Conservation (phyloP, 53 echinoderm and acorn worm genomes). For the Pentamera pediparva region DNA sequence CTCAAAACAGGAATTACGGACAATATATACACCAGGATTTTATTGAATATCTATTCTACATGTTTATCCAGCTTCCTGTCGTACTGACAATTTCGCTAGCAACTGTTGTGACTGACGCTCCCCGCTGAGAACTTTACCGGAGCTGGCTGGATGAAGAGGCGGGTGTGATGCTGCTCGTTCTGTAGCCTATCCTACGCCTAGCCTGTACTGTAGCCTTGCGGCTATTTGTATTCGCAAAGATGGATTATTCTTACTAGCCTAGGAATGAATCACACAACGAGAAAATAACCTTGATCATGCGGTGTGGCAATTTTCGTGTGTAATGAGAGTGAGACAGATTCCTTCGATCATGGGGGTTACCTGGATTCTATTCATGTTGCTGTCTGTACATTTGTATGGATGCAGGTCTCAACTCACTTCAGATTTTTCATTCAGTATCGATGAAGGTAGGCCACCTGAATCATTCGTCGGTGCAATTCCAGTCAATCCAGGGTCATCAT, state of each 20-base stretch:
- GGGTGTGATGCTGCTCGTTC: background rate
- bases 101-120: constrained; percentile 30
- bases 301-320: too few species aligned
- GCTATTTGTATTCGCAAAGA: too few species aligned
- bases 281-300: too few species aligned
- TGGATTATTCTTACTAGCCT: too few species aligned
- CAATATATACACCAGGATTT: background rate
- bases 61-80: too few species aligned
- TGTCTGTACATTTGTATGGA: background rate
- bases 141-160: background rate
- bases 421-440: constrained; percentile 45
- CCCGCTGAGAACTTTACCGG: background rate
- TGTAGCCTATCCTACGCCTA: background rate
- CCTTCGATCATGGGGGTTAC: background rate
- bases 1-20: background rate
- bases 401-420: constrained; percentile 21
- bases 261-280: too few species aligned
- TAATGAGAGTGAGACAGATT: too few species aligned
- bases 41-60: background rate
- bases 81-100: background rate
- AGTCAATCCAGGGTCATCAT: constrained; percentile 45
- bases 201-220: background rate
- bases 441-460: constrained; percentile 80
- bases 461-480: constrained; percentile 66
- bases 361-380: background rate